phyloP scores from a whole-genome alignment of 2,113 vertebrate genomes.

The Erythrolamprus reginae region DNA sequence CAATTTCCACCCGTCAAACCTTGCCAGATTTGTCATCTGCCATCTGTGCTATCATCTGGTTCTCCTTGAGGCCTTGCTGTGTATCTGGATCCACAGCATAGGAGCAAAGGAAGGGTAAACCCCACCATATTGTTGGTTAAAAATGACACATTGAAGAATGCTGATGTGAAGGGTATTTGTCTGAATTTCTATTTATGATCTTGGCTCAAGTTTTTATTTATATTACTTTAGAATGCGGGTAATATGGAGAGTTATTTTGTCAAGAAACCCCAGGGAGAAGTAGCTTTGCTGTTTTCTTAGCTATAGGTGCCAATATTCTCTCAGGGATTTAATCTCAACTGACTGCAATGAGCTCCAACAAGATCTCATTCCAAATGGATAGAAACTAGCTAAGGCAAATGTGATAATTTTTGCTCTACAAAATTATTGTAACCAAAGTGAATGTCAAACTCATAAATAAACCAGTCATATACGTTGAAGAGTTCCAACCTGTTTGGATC shows the following conservation, averaged over 20 bases:
- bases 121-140: slow-evolving; percentile 52
- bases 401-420: not conserved
- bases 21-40: slow-evolving; percentile 79
- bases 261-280: not conserved
- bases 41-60: slow-evolving; percentile 88
- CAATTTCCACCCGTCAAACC: slow-evolving; percentile 82
- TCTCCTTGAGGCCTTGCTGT: slow-evolving; percentile 72
- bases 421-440: not conserved
- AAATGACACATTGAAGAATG: not conserved
- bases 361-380: not conserved
- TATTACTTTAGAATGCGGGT: not conserved
- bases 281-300: not conserved
- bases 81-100: slow-evolving; percentile 59
- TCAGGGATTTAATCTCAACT: not conserved
- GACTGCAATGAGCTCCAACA: not conserved
- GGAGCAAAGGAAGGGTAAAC: slow-evolving; percentile 50
- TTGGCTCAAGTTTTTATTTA: not conserved
- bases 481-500: not conserved
- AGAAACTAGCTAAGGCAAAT: not conserved
- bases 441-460: not conserved
- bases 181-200: not conserved
- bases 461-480: not conserved
- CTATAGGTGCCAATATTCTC: not conserved
- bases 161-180: not conserved
- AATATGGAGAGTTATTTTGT: not conserved